Percentiles rank a stretch among this genome's conserved stretches.
Evolutionary conservation across 2,113 vertebrate species (phyloP).

Genomic region (Delphinus delphis): DNA sequence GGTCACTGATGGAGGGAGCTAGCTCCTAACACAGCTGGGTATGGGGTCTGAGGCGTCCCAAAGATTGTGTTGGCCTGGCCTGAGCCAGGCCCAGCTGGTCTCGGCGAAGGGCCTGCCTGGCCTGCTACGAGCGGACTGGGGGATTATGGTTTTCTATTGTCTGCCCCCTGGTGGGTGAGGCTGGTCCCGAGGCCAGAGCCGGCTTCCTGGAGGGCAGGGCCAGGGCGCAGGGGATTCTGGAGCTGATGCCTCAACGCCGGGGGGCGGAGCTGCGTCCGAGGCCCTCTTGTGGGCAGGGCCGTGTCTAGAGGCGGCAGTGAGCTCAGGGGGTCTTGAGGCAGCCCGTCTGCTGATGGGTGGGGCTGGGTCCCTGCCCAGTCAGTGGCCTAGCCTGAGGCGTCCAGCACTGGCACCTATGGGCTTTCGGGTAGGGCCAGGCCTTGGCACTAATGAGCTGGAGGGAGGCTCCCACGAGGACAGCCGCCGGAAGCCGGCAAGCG

Average conservation of each 20-base stretch:
- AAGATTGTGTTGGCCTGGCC: not conserved
- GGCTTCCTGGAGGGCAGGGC: not conserved
- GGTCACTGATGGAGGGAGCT: not conserved
- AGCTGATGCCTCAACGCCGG: rapidly evolving
- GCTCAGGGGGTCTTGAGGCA: not conserved
- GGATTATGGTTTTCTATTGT: too few species aligned
- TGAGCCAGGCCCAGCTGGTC: not conserved
- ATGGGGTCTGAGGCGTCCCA: not conserved
- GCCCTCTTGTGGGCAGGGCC: too few species aligned
- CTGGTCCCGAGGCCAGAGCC: not conserved
- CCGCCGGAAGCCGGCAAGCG: rapidly evolving
- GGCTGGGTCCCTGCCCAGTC: not conserved
- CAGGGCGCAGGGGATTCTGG: not conserved
- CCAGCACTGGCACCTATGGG: not conserved
- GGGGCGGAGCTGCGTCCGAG: too few species aligned
- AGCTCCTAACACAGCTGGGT: not conserved
- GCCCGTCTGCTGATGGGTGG: not conserved
- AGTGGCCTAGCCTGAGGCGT: not conserved
- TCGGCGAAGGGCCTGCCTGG: too few species aligned
- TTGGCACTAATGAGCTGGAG: not conserved
- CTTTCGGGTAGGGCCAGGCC: not conserved
- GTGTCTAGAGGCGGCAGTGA: not conserved
- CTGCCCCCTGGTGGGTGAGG: not conserved
- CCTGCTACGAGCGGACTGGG: too few species aligned
- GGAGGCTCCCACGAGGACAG: not conserved